These are phyloP conservation scores for Corythornis vintsioides DNA, from an alignment of 2,113 vertebrate genomes.

Conservation along the genomic window DNA sequence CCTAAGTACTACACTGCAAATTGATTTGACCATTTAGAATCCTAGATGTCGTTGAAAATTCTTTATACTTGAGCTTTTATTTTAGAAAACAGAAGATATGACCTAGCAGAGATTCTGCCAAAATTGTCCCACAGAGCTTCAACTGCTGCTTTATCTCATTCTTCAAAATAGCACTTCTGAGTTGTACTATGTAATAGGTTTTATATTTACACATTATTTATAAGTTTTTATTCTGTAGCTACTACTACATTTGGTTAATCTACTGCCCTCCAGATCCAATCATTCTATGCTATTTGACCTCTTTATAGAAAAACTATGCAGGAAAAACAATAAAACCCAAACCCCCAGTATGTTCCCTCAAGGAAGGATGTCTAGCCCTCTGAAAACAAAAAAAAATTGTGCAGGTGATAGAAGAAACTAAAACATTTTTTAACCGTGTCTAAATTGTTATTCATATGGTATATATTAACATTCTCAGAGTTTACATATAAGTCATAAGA, in stretches of 20 bases:
- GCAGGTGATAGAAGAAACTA: not conserved
- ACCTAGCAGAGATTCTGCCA: not conserved
- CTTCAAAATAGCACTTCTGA: not conserved
- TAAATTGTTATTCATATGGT: not conserved
- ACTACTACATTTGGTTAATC: not conserved
- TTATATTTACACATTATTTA: not conserved
- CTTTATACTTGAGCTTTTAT: not conserved
- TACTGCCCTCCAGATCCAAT: not conserved
- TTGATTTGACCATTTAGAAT: not conserved
- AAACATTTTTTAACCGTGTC: not conserved
- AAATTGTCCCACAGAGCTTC: not conserved
- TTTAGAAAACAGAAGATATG: not conserved
- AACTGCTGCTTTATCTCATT: not conserved
- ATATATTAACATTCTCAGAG: not conserved
- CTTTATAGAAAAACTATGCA: not conserved
- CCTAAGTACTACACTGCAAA: not conserved
- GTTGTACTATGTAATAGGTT: not conserved
- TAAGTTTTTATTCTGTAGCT: not conserved
- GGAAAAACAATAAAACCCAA: not conserved
- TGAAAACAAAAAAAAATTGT: not conserved
- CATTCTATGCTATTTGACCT: not conserved
- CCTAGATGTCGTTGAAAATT: not conserved
- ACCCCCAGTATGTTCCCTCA: accelerated
- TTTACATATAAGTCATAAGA: not conserved
- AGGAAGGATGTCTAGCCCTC: not conserved